Conservation (phyloP, 1,140 invertebrate species). For the Zaprionus camerounensis region DNA sequence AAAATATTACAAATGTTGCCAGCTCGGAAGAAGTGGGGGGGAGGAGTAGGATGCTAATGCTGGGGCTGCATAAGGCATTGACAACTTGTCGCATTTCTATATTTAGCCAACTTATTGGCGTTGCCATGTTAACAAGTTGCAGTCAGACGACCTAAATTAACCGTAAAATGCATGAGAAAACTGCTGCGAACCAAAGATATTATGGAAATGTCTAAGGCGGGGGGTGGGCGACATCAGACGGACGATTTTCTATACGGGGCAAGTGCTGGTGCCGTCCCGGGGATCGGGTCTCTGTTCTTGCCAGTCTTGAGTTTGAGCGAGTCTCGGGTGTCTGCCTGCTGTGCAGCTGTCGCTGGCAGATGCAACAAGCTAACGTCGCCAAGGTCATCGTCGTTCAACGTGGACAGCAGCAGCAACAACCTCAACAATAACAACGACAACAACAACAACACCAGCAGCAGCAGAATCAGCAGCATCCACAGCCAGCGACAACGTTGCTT, state of each 20-base stretch:
- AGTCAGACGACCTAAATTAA: slow-evolving; percentile 74
- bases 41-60: slow-evolving; percentile 48
- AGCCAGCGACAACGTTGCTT: slow-evolving; percentile 31
- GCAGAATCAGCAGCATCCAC: slow-evolving; percentile 33
- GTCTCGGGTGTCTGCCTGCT: slow-evolving; percentile 50
- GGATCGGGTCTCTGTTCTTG: slow-evolving; percentile 59
- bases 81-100: slow-evolving; percentile 65
- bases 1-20: slow-evolving; percentile 34
- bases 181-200: slow-evolving; percentile 26
- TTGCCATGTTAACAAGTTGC: slow-evolving; percentile 75
- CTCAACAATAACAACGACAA: background rate
- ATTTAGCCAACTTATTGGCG: slow-evolving; percentile 76
- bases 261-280: slow-evolving; percentile 15
- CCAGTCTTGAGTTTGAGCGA: background rate
- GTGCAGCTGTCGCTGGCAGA: slow-evolving; percentile 55
- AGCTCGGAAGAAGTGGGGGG: background rate
- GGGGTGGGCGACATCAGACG: slow-evolving; percentile 21
- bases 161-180: slow-evolving; percentile 79
- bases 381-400: slow-evolving; percentile 75
- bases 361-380: slow-evolving; percentile 75
- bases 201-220: slow-evolving; percentile 44
- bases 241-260: slow-evolving; percentile 43
- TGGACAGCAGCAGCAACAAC: slow-evolving; percentile 54
- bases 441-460: slow-evolving; percentile 45
- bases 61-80: slow-evolving; percentile 53